Base-by-base conservation (phyloP, 1,140 invertebrate species). In the Diorhabda carinulata region DNA sequence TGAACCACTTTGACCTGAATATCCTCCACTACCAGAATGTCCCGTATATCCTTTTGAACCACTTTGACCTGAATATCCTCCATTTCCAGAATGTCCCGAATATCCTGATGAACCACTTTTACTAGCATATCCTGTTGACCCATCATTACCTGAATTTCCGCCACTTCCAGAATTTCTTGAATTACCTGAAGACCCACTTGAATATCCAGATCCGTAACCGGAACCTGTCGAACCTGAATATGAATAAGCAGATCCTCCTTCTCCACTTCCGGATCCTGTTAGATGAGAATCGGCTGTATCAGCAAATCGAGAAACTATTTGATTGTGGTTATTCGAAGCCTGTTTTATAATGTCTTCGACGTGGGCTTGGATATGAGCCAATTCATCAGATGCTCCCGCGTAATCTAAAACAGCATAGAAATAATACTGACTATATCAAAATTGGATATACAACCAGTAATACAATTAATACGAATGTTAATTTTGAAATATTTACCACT, bases 1-100 rank as follows among this genome's bases (percentile, higher is more conserved):
- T 6, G 42, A 40, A 4, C 64, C 56, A 10, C n/a, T 4, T 6
- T 64, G 10, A 4, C 47, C 56, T 2, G 56, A 56, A 3, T 61
- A 52, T 7, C 71, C 61, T 61, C 25, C 44, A 41, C 25, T 43
- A 5, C 69, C 69, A 62, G 43, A 66, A 3, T 69, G 52, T 61
- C 70, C 70, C 64, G 71, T 59, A 41, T 70, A 69, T 8, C 72
- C 69, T 57, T 9, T 25, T 4, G n/a, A 57, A n/a, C 57, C 3
- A 7, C 9, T 5, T 9, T 57, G n/a, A n/a, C 57, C 57, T n/a
- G n/a, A 44, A 4, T 57, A 45, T n/a, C 69, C 64, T 52, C 8
- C 42, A 41, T 3, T 40, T 25, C 66, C 67, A 61, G 44, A 66
- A 3, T 69, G 52, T 61, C 70, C 70, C 64, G 71, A 61, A 41